Base-by-base conservation (phyloP, 1,140 invertebrate species). In the Lordiphosa collinella region DNA sequence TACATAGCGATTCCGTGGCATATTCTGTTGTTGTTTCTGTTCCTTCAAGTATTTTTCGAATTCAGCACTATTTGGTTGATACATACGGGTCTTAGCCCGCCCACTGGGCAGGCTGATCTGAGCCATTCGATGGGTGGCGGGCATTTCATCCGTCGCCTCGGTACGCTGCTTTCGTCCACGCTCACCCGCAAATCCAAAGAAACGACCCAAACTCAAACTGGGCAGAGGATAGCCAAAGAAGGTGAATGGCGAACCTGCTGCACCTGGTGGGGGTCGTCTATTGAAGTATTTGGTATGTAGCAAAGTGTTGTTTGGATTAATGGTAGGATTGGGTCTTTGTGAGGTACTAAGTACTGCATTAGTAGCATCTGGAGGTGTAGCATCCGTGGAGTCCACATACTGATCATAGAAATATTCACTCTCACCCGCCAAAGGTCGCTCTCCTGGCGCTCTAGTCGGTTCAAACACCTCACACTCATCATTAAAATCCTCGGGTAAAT, bases 171-270 rank as follows among this genome's bases (percentile, higher is more conserved):
- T 88, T 0, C 86, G 44, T 3, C 82, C 82, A 1, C 87, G 75
- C 9, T 87, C 65, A 1, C 76, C 80, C 22, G 22, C 22, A 25
- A 79, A 71, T 2, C 87, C 84, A 36, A 88, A 88, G 56, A 88
- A 88, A 18, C 87, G 61, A 14, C 87, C 85, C 48, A 88, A 35
- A 47, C 84, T 87, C n/a, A 96, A 80, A 48, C 91, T 91, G 3
- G 95, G 94, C 47, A 96, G 68, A 0, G 95, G 95, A 64, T 96
- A 92, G 0, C 95, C 95, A 72, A 96, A 96, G 69, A 96, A 95
- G 10, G 95, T 95, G 71, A 95, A 95, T 0, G 93, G 88, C 54
- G 91, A 90, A 7, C 90, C 82, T 25, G 79, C 71, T 1, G 52
- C 57, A 3, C 66, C 54, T 8, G 89, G 86, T 55, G 84, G 89